These are phyloP conservation scores for Plemyria rubiginata DNA, from an alignment of 2,888 invertebrate species.

Conservation along the genomic window DNA sequence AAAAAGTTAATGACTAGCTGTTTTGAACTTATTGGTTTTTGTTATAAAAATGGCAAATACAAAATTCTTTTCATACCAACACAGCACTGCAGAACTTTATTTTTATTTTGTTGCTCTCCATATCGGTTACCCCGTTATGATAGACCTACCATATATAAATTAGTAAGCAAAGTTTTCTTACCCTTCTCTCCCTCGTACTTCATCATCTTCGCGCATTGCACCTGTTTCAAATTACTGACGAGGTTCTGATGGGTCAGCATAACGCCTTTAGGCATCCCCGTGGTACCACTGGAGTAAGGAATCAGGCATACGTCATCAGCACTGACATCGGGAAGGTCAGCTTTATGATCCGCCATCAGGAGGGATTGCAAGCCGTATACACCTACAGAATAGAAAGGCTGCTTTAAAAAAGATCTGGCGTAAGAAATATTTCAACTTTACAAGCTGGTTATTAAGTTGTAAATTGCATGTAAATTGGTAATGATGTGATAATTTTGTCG, in stretches of 20 bases:
- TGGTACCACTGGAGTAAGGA: slow-evolving; percentile 90
- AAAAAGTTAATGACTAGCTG: too few relatives aligned
- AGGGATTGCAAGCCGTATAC: slow-evolving; percentile 76
- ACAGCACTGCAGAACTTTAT: too few relatives aligned
- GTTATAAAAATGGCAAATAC: too few relatives aligned
- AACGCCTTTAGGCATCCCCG: slow-evolving; percentile 93
- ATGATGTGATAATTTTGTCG: too few relatives aligned
- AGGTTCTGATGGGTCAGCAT: slow-evolving; percentile 89
- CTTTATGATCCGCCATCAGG: slow-evolving; percentile 72
- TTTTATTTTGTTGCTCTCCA: too few relatives aligned
- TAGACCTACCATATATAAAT: too few relatives aligned
- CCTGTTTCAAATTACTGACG: slow-evolving; percentile 82
- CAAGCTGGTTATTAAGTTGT: too few relatives aligned
- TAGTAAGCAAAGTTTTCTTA: slow-evolving; percentile 38
- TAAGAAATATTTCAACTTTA: too few relatives aligned
- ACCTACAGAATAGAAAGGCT: slow-evolving; percentile 50
- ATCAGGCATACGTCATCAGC: slow-evolving; percentile 83
- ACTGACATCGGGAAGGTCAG: slow-evolving; percentile 73
- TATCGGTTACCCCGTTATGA: too few relatives aligned
- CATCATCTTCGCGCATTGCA: slow-evolving; percentile 72
- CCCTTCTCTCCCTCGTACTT: slow-evolving; percentile 74
- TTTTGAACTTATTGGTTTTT: too few relatives aligned
- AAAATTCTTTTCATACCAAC: too few relatives aligned
- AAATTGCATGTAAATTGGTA: too few relatives aligned
- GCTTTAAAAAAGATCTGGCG: not conserved